phyloP scores from a whole-genome alignment of 2,113 vertebrate species.

The Microtus pennsylvanicus region DNA sequence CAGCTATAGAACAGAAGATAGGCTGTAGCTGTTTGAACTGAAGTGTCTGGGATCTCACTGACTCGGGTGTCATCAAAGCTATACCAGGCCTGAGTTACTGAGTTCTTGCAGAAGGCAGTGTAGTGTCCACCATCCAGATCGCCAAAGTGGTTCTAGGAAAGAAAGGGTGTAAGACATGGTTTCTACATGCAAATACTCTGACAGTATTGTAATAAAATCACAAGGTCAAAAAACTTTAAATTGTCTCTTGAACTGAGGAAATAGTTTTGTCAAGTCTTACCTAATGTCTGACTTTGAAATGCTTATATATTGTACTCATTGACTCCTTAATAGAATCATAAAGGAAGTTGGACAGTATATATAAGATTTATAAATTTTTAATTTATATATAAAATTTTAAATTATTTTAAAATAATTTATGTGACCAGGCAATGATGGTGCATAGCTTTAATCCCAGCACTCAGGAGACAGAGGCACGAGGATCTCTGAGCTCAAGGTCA shows the following conservation, averaged over 20 bases:
- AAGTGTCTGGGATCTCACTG: conserved; percentile 84
- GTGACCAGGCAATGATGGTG: no score
- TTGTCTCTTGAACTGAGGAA: not conserved
- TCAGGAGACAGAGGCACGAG: no score
- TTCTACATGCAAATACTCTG: not conserved
- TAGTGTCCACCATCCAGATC: conserved; percentile 93
- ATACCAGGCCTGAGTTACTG: conserved; percentile 87
- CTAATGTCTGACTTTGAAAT: not conserved
- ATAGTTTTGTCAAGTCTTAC: not conserved
- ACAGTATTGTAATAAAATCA: not conserved
- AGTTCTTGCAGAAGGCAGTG: conserved; percentile 91
- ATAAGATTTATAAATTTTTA: not conserved
- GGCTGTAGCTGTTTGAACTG: conserved; percentile 88
- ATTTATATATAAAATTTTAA: no score
- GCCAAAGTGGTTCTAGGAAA: conserved; percentile 91
- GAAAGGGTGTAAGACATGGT: conserved; percentile 29
- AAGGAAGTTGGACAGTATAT: not conserved
- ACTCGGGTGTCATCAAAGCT: conserved; percentile 89
- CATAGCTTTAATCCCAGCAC: no score
- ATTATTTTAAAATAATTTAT: no score
- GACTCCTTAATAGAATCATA: not conserved
- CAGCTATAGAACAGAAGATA: conserved; percentile 92
- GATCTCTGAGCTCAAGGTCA: no score
- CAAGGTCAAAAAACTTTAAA: not conserved
- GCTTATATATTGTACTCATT: not conserved